Percentiles rank a stretch among this genome's conserved stretches.
Evolutionary conservation across 2,113 vertebrate genomes (phyloP).

Genomic region (zebrafish (Danio rerio)): DNA sequence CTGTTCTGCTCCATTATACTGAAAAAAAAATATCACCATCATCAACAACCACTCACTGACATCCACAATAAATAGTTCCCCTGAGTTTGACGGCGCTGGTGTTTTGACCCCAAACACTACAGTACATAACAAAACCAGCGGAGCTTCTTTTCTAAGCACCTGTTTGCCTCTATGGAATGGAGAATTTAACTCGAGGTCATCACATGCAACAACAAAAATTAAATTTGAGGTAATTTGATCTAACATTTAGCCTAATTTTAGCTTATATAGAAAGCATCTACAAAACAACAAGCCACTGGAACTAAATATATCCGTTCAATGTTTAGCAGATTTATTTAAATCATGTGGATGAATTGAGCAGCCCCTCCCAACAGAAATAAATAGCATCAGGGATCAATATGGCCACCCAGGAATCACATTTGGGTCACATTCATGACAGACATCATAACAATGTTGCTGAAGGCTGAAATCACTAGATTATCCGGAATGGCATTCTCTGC

Average conservation of each 20-base stretch:
- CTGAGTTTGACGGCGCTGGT: neutral
- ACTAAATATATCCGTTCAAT: neutral
- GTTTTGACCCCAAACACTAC: conserved; percentile 6
- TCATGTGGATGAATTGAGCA: neutral
- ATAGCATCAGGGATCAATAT: neutral
- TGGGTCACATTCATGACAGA: conserved; percentile 30
- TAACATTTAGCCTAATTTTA: neutral
- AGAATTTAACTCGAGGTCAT: neutral
- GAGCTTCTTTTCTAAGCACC: conserved; percentile 4
- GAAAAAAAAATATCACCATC: neutral
- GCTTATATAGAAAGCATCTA: neutral
- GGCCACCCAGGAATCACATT: neutral
- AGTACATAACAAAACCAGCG: neutral
- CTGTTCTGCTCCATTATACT: conserved; percentile 6
- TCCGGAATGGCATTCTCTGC: neutral
- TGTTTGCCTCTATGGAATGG: neutral
- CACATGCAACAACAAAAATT: conserved; percentile 16
- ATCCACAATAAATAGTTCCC: conserved; percentile 3
- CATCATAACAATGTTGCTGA: conserved; percentile 18
- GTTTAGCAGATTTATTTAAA: neutral
- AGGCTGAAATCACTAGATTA: neutral
- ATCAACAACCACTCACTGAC: neutral
- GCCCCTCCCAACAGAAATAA: neutral
- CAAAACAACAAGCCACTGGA: neutral
- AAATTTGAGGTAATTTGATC: neutral